These are phyloP conservation scores for Hydrozoanthus gracilis DNA, from an alignment of 92 coral and sea anemone species.

Conservation along the genomic window DNA sequence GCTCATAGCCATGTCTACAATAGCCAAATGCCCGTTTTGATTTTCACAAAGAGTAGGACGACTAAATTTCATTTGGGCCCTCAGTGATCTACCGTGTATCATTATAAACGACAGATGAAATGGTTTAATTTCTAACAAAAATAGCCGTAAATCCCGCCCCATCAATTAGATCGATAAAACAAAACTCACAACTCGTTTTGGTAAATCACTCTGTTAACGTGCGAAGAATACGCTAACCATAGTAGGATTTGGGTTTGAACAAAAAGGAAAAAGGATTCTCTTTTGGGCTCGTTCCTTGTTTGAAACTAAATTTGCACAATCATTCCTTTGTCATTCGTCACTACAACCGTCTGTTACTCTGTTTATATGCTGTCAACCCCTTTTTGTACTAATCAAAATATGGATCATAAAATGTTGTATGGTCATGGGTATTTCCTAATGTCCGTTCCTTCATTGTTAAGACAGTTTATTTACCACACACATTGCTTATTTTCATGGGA, in stretches of 20 bases:
- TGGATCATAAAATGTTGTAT: conserved; percentile 10
- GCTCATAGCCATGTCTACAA: neutral
- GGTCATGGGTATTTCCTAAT: neutral
- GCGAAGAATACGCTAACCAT: too few relatives aligned
- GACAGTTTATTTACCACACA: conserved; percentile 34
- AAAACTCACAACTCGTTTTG: conserved; percentile 33
- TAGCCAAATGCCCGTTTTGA: neutral
- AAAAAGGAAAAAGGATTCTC: too few relatives aligned
- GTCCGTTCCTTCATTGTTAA: neutral
- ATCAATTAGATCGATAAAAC: conserved; percentile 61
- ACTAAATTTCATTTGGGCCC: neutral
- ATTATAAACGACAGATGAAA: conserved; percentile 58
- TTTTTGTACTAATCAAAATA: conserved; percentile 20
- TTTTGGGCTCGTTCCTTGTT: neutral
- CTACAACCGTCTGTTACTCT: neutral
- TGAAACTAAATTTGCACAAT: neutral
- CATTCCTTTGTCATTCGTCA: conserved; percentile 13
- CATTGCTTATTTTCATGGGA: conserved; percentile 22
- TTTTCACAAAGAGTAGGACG: neutral
- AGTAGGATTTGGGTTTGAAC: too few relatives aligned
- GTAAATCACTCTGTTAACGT: too few relatives aligned
- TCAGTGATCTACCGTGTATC: conserved; percentile 15
- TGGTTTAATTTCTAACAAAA: conserved; percentile 56
- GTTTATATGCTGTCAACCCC: conserved; percentile 33
- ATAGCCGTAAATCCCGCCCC: conserved; percentile 65